phyloP scores from a whole-genome alignment of 1,140 invertebrate species.

The Drosophila auraria region DNA sequence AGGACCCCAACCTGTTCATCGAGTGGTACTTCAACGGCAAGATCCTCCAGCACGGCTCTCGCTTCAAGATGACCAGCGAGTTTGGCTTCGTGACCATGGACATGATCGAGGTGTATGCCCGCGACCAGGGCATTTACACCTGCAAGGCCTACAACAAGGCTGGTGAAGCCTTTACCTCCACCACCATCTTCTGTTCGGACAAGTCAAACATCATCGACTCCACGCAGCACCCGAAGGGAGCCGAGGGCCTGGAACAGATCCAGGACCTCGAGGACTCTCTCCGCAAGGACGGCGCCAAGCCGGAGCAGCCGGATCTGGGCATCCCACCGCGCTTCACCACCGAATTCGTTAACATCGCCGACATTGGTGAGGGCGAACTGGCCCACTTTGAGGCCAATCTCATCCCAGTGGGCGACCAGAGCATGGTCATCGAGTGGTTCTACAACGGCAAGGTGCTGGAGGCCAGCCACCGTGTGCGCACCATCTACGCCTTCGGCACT shows the following conservation, averaged over 20 bases:
- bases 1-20: conserved; percentile 97
- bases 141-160: conserved; percentile 94
- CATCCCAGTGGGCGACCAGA: conserved; percentile 96
- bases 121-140: conserved; percentile 97
- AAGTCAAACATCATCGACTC: conserved; percentile 94
- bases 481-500: conserved; percentile 97
- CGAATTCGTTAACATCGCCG: conserved; percentile 92
- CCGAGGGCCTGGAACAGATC: conserved; percentile 95
- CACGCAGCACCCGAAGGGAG: conserved; percentile 97
- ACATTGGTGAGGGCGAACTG: conserved; percentile 95
- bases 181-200: conserved; percentile 92
- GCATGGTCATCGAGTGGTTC: conserved; percentile 99
- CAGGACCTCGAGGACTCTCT: conserved; percentile 95
- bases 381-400: conserved; percentile 97
- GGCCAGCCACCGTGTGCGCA: conserved; percentile 95
- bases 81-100: conserved; percentile 97
- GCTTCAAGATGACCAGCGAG: conserved; percentile 95
- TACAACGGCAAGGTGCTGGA: conserved; percentile 95
- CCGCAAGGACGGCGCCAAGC: conserved; percentile 88
- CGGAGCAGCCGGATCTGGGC: conserved; percentile 90
- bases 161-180: conserved; percentile 96
- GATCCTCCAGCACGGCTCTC: conserved; percentile 92
- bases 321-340: conserved; percentile 95
- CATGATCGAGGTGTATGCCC: conserved; percentile 94
- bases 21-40: conserved; percentile 98